Conservation (phyloP, 2,797 vertebrate genomes). For the Aplochiton taeniatus region DNA sequence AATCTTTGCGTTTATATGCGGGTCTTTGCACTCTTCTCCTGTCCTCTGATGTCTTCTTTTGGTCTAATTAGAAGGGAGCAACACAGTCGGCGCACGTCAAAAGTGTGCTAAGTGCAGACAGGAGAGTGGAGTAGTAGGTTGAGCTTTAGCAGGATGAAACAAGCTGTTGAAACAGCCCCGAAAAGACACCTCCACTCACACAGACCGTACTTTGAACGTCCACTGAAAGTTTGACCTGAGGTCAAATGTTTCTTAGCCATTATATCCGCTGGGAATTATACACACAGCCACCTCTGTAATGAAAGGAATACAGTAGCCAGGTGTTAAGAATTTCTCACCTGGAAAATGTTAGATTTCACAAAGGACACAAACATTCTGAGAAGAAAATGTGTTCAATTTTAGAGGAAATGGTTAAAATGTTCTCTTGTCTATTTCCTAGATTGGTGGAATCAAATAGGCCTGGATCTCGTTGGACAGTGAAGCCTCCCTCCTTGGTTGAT, state of each 20-base stretch:
- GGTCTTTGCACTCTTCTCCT: constrained; percentile 5
- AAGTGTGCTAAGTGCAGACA: constrained; percentile 22
- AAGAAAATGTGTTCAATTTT: background rate
- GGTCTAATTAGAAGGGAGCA: constrained; percentile 65
- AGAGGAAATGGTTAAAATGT: background rate
- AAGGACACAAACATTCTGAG: constrained; percentile 29
- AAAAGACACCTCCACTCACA: constrained; percentile 17
- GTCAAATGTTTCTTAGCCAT: constrained; percentile 40
- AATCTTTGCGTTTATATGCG: constrained; percentile 35
- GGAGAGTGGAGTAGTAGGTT: constrained; percentile 44
- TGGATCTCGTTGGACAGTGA: constrained; percentile 7
- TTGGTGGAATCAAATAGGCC: constrained; percentile 42
- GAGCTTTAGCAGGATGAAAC: constrained; percentile 66
- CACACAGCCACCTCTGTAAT: constrained; percentile 46
- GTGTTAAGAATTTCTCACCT: constrained; percentile 40
- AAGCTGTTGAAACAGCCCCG: constrained; percentile 60
- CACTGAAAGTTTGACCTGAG: constrained; percentile 51
- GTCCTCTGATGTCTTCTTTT: constrained; percentile 34
- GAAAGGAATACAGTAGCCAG: constrained; percentile 57
- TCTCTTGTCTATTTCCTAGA: constrained; percentile 16
- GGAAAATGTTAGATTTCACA: constrained; percentile 22
- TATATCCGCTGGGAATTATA: constrained; percentile 21
- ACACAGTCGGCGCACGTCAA: constrained; percentile 8
- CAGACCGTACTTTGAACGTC: constrained; percentile 58
- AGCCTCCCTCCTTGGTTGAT: constrained; percentile 20